phyloP scores from a whole-genome alignment of 64 coral and sea anemone genomes.

The Montipora cactus region DNA sequence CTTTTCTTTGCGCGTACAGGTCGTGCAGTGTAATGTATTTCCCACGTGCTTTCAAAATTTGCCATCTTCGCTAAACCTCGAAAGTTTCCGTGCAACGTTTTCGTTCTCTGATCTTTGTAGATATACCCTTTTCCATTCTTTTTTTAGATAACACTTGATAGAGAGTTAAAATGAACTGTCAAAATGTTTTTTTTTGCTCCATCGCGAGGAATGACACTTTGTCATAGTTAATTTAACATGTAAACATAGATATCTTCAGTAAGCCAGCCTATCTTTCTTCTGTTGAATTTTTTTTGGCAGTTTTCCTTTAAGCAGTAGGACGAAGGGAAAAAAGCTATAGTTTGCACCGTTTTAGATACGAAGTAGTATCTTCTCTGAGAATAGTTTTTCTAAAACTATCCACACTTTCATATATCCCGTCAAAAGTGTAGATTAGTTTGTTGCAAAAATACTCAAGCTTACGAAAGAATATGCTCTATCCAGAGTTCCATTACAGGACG shows the following conservation, averaged over 20 bases:
- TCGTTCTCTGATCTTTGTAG: not conserved
- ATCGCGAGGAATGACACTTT: not conserved
- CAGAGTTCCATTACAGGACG: not conserved
- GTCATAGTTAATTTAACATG: constrained; percentile 34
- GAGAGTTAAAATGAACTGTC: constrained; percentile 41
- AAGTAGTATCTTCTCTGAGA: too few relatives aligned
- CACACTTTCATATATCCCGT: too few relatives aligned
- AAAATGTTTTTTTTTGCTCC: not conserved
- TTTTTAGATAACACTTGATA: not conserved
- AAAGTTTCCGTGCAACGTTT: too few relatives aligned
- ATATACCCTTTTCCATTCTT: not conserved
- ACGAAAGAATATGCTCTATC: too few relatives aligned
- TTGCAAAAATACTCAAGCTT: too few relatives aligned
- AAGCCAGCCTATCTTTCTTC: not conserved
- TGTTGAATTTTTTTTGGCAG: not conserved
- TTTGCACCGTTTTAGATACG: too few relatives aligned
- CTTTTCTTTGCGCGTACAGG: constrained; percentile 25
- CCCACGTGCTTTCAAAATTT: not conserved
- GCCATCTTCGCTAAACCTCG: too few relatives aligned
- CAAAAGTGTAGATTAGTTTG: too few relatives aligned
- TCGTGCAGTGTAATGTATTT: not conserved
- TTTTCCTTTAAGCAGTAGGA: too few relatives aligned
- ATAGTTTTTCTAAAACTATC: too few relatives aligned
- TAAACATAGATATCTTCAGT: not conserved
- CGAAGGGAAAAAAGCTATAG: too few relatives aligned